These are phyloP conservation scores for Amphipoea oculea DNA, from an alignment of 2,888 invertebrate genomes.

Conservation along the genomic window DNA sequence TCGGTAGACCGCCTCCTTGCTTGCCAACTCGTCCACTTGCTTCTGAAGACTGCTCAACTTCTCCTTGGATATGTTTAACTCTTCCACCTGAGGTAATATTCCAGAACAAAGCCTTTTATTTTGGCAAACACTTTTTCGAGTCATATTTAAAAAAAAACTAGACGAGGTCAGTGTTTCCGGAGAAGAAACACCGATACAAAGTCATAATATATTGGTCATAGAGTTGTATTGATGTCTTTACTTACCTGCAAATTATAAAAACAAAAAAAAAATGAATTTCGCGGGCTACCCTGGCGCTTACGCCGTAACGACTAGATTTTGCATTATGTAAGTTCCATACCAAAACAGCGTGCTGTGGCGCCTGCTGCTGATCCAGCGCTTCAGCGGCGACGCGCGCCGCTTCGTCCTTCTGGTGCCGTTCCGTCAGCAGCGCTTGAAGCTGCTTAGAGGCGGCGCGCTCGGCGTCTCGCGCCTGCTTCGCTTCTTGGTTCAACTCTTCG, in stretches of 20 bases:
- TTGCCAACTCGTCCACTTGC: constrained; percentile 75
- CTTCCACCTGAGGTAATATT: constrained; percentile 75
- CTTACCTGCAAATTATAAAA: not conserved
- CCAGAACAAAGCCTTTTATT: not conserved
- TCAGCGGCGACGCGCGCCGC: constrained; percentile 76
- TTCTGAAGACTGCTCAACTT: constrained; percentile 72
- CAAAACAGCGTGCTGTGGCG: constrained; percentile 80
- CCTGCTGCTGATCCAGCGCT: constrained; percentile 76
- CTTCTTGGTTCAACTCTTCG: constrained; percentile 77
- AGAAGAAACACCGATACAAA: not conserved
- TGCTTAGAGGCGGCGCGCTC: constrained; percentile 79
- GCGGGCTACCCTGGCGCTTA: not conserved
- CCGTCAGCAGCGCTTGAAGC: constrained; percentile 78
- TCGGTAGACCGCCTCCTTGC: constrained; percentile 75
- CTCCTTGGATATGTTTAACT: constrained; percentile 79
- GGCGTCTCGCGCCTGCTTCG: constrained; percentile 77
- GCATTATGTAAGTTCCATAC: constrained; percentile 62
- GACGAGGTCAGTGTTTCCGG: not conserved
- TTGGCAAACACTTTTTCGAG: not conserved
- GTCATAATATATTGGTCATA: not conserved
- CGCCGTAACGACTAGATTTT: not conserved
- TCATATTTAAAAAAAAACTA: not conserved
- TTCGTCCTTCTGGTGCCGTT: constrained; percentile 74
- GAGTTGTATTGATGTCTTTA: not conserved
- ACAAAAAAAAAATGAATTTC: not conserved